Evolutionary conservation across 2,113 vertebrate species (phyloP), one percentile per base, ranked within the genome.

Genomic region (Enhydra lutris): DNA sequence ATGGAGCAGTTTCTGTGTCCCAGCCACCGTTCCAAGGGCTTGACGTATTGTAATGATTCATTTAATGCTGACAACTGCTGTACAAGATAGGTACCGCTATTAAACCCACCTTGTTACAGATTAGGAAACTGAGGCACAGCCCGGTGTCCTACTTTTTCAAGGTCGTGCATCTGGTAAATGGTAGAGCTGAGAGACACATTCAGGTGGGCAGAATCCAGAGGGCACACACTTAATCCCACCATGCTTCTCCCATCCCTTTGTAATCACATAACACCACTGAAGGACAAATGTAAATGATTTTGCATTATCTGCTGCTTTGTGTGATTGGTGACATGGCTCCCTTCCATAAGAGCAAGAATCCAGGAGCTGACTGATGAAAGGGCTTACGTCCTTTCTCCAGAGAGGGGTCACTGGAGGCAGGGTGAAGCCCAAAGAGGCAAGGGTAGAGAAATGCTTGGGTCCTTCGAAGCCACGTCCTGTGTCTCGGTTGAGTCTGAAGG

Each of bases 281-380:
- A 89, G 82, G 95, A 12, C 24, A 50, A 42, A 80, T 80, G 91
- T 47, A 78, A 96, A 92, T 67, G 63, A 21, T 47, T 24, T n/a
- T 65, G 79, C 84, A 81, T 94, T 85, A 52, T 59, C 78, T 69
- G 50, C 69, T 89, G 71, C 79, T 94, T 88, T 95, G 67, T 83
- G 50, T 87, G 94, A 81, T 86, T 83, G 87, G 87, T 50, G 92
- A 61, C 87, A 20, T 76, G 94, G 88, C 85, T 92, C 45, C 82
- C 57, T 82, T 89, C 81, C 81, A 29, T 24, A 45, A 90, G 85
- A 61, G 24, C n/a, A 42, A 47, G 57, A 71, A 23, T 23, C 47
- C 50, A 55, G 47, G 74, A 82, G 31, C 79, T 84, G 84, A 20
- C 61, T 80, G 29, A 59, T 78, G 76, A 92, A 80, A 83, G 29